These are phyloP conservation scores for Lottia scabra DNA, from an alignment of 2,888 invertebrate species.

Conservation along the genomic window DNA sequence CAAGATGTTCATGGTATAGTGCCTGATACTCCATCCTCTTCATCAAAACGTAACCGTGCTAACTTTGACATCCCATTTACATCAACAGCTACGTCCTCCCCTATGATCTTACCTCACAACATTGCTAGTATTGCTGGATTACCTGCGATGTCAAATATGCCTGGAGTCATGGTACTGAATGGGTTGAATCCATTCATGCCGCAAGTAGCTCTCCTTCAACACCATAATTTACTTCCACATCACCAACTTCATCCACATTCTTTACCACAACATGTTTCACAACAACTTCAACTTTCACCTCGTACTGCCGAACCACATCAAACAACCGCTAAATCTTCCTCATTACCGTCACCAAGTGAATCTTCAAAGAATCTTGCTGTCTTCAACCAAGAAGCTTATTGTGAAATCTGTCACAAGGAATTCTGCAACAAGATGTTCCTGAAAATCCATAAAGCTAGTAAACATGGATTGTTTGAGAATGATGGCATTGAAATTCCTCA, in stretches of 20 bases:
- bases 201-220: conserved; percentile 61
- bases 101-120: conserved; percentile 56
- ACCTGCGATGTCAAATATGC: conserved; percentile 50
- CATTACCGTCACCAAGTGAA: conserved; percentile 24
- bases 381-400: conserved; percentile 83
- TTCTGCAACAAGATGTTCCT: conserved; percentile 68
- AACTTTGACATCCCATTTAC: conserved; percentile 38
- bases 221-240: conserved; percentile 50
- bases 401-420: conserved; percentile 84
- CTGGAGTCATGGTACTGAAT: conserved; percentile 63
- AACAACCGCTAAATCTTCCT: conserved; percentile 25
- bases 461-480: conserved; percentile 62
- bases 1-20: conserved; percentile 69
- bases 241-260: conserved; percentile 50
- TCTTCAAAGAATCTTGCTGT: conserved; percentile 41
- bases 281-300: conserved; percentile 46
- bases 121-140: conserved; percentile 58
- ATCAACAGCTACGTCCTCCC: conserved; percentile 45
- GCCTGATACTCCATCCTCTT: conserved; percentile 45
- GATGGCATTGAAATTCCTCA: conserved; percentile 38
- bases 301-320: conserved; percentile 29
- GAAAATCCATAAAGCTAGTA: conserved; percentile 67
- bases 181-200: conserved; percentile 67
- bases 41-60: conserved; percentile 41
- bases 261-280: conserved; percentile 43